phyloP scores from a whole-genome alignment of 2,797 vertebrate genomes.

The Hippoglossus hippoglossus region DNA sequence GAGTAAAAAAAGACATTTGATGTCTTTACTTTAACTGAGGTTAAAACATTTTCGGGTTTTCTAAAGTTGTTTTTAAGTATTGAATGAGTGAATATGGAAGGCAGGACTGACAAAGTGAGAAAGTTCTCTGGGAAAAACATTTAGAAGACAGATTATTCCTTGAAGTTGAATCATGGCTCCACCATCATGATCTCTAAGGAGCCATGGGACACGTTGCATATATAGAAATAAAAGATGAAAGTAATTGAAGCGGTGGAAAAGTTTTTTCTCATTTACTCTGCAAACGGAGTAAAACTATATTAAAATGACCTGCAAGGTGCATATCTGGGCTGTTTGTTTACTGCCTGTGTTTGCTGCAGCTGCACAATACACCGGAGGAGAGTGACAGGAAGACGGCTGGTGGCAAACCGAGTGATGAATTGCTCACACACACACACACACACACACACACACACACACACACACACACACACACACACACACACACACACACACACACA shows the following conservation, averaged over 20 bases:
- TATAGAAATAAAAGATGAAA: slow-evolving; percentile 18
- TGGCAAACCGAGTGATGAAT: slow-evolving; percentile 26
- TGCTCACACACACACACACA: not conserved
- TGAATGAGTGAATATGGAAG: slow-evolving; percentile 1
- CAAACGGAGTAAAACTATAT: not conserved
- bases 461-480: not conserved
- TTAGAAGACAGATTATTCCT: slow-evolving; percentile 46
- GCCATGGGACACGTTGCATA: not conserved
- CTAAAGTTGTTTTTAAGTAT: slow-evolving; percentile 6
- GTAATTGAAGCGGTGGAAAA: slow-evolving; percentile 4
- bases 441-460: not conserved
- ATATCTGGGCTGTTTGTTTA: slow-evolving; percentile 21
- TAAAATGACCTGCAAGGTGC: slow-evolving; percentile 9
- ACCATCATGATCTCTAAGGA: not conserved
- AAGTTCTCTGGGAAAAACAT: slow-evolving; percentile 32
- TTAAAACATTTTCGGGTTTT: not conserved
- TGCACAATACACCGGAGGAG: slow-evolving; percentile 12
- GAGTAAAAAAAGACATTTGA: slow-evolving; percentile 7
- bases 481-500: not conserved
- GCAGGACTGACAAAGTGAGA: slow-evolving; percentile 21
- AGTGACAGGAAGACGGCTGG: slow-evolving; percentile 29
- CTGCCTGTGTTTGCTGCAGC: slow-evolving; percentile 15
- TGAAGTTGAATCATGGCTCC: slow-evolving; percentile 1
- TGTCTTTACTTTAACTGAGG: not conserved
- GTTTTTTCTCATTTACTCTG: not conserved